These are phyloP conservation scores for Erebia epiphron DNA, from an alignment of 2,888 invertebrate species.

Conservation along the genomic window DNA sequence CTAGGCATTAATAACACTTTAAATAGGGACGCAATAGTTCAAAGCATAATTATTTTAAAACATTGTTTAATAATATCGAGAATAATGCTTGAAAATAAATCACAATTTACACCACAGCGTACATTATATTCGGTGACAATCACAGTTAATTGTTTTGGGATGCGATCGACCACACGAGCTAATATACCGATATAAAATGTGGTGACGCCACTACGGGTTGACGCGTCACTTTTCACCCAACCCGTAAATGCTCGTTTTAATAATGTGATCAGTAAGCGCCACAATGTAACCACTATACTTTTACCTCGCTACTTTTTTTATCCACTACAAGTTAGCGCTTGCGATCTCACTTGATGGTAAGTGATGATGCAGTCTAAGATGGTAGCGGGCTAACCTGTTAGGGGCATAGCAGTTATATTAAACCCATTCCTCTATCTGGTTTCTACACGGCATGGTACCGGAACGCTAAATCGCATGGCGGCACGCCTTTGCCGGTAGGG, in stretches of 20 bases:
- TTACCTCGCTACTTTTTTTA: not conserved
- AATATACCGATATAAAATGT: not conserved
- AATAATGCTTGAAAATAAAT: not conserved
- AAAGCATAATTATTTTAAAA: not conserved
- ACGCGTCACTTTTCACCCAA: constrained; percentile 34
- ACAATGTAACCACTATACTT: not conserved
- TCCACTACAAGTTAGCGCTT: no score
- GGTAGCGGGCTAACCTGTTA: no score
- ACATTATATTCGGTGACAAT: constrained; percentile 1
- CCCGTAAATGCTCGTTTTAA: constrained; percentile 37
- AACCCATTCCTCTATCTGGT: no score
- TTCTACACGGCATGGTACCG: no score
- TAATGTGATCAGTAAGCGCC: not conserved
- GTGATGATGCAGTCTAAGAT: no score
- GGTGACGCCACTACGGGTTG: constrained; percentile 34
- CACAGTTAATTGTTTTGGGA: constrained; percentile 15
- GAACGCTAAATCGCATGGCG: no score
- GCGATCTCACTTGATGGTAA: no score
- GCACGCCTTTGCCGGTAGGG: no score
- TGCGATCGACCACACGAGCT: constrained; percentile 12
- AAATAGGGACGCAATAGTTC: no score
- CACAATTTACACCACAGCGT: not conserved
- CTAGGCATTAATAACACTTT: no score
- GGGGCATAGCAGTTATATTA: no score
- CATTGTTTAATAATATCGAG: not conserved